Evolutionary conservation across 2,888 invertebrate species (phyloP).

Genomic region (Caenorhabditis becei): DNA sequence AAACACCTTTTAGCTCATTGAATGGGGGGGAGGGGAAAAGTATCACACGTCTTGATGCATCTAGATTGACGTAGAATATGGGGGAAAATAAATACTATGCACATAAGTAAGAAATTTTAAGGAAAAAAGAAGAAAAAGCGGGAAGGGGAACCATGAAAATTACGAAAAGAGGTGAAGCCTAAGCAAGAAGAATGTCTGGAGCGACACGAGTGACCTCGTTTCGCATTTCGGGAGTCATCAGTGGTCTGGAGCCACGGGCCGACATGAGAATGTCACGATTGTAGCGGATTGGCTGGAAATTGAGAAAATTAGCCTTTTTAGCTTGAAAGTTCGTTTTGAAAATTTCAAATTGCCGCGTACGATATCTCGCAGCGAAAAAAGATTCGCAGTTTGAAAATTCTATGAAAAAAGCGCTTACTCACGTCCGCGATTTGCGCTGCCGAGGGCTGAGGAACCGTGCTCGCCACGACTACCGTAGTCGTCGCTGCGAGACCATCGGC

Average conservation of each 20-base stretch:
- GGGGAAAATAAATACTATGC: constrained; percentile 39
- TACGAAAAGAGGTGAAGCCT: constrained; percentile 1
- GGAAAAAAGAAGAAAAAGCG: too few species aligned
- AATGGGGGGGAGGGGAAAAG: constrained; percentile 7
- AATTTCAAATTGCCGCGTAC: background rate
- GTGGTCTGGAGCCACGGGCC: constrained; percentile 39
- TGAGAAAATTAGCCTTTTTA: too few species aligned
- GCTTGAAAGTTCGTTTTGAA: too few species aligned
- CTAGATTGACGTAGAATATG: background rate
- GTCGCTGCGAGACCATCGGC: constrained; percentile 62
- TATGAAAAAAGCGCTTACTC: background rate
- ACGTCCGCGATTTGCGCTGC: too few species aligned
- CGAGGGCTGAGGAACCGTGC: background rate
- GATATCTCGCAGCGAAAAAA: too few species aligned
- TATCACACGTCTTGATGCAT: constrained; percentile 30
- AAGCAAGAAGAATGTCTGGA: constrained; percentile 57
- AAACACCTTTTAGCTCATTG: constrained; percentile 8
- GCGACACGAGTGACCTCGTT: constrained; percentile 46
- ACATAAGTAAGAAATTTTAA: constrained; percentile 7
- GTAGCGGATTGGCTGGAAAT: constrained; percentile 53
- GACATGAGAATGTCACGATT: constrained; percentile 59
- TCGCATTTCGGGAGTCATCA: constrained; percentile 42
- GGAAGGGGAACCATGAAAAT: constrained; percentile 4
- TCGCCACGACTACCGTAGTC: constrained; percentile 51
- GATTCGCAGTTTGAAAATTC: constrained; percentile 1